Evolutionary conservation across 2,797 vertebrate genomes (phyloP), one percentile per base, ranked within the genome.

Genomic region (Argentina silus): DNA sequence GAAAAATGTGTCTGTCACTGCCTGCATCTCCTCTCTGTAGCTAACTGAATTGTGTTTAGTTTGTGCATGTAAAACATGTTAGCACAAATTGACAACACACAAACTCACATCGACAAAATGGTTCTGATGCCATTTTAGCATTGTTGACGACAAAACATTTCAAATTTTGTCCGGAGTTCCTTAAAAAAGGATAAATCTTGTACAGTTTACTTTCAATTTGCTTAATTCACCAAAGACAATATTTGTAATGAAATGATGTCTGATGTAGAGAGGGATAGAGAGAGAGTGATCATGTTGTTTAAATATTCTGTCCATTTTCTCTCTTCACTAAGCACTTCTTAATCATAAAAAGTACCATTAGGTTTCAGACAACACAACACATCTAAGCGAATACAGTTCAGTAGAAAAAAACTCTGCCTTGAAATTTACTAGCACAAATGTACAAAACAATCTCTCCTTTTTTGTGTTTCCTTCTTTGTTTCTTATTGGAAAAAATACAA

Each of bases 331-430:
- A 9, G 36, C 43, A 23, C 63, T 12, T 65, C 63, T 45, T 17
- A n/a, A n/a, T 17, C 23, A 6, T 21, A 27, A 59, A 53, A 51
- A 53, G 48, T 47, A 66, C 27, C 23, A 14, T 62, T 36, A 11
- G 36, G 27, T 62, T 62, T 62, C 11, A 64, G 2, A 45, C 10
- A 44, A 43, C 23, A 64, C 6, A 51, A n/a, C 23, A 36, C 47
- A 50, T 14, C 7, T 9, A 15, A 67, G 21, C n/a, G 8, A 23
- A 66, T 48, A 66, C 45, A 23, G 45, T 66, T 12, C 43, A 17
- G 3, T 64, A 67, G 66, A 17, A 67, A 67, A 67, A 67, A 36
- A 67, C 15, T 67, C 17, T 27, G 23, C 23, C n/a, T 42, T 17
- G n/a, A 64, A 44, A 23, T 7, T 12, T 53, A 53, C 14, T 36